These are phyloP conservation scores for Cyphotilapia sp. DNA, from an alignment of 2,113 vertebrate species.

Conservation along the genomic window DNA sequence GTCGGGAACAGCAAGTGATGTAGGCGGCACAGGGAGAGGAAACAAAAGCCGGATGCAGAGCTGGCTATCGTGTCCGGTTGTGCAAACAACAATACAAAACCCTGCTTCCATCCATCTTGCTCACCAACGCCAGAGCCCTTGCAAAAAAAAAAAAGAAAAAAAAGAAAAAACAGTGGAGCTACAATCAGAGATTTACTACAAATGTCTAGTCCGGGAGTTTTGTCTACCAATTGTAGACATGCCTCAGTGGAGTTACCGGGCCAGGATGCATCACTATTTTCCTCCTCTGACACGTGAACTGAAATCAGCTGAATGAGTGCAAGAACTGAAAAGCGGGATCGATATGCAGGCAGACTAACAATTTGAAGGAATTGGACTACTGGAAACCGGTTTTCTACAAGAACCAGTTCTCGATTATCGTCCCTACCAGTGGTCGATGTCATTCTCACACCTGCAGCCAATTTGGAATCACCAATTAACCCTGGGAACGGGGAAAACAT, in stretches of 20 bases:
- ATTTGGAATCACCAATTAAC: background rate
- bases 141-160: background rate
- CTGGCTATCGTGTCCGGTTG: accelerated
- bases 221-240: background rate
- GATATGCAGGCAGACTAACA: background rate
- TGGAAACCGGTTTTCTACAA: background rate
- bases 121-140: background rate
- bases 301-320: background rate
- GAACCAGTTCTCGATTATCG: background rate
- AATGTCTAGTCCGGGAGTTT: background rate
- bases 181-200: background rate
- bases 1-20: background rate
- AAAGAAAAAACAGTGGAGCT: background rate
- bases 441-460: background rate
- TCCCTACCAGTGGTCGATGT: background rate
- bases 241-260: background rate
- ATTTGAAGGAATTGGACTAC: background rate
- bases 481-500: background rate
- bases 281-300: background rate
- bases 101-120: background rate
- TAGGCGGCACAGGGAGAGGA: background rate
- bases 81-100: background rate
- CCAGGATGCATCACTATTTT: background rate
- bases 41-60: background rate
- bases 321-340: background rate